Conservation (phyloP, 2,888 invertebrate genomes). For the Nebria salina region DNA sequence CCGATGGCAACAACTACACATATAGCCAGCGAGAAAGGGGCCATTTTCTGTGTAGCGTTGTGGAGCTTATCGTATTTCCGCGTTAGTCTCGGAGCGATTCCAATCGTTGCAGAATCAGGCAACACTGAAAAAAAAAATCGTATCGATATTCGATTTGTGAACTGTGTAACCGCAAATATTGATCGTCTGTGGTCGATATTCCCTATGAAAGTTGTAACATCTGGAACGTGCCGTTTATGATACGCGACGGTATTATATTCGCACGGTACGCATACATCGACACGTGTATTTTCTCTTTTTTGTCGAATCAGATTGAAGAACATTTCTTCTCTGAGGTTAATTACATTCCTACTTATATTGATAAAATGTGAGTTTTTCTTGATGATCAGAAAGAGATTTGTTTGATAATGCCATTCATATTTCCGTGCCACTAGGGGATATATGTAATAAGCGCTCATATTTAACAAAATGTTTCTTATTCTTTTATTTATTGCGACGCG, state of each 20-base stretch:
- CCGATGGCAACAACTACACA: constrained; percentile 15
- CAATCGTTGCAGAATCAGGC: background rate
- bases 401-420: background rate
- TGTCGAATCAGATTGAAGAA: background rate
- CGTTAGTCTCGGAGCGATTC: background rate
- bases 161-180: constrained; percentile 24
- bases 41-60: background rate
- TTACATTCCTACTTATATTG: background rate
- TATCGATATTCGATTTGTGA: constrained; percentile 1
- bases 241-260: constrained; percentile 24
- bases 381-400: background rate
- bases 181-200: constrained; percentile 32
- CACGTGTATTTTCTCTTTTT: background rate
- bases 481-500: background rate
- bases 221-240: constrained; percentile 35
- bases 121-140: background rate
- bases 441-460: background rate
- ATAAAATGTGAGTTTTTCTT: background rate
- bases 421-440: background rate
- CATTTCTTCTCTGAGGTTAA: background rate
- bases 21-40: background rate
- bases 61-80: constrained; percentile 1
- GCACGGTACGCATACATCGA: constrained; percentile 6
- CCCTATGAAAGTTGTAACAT: constrained; percentile 29
- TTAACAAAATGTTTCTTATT: background rate